Evolutionary conservation across 2,797 vertebrate genomes (phyloP), one percentile per base, ranked within the genome.

Genomic region (Cheirogaleus major): DNA sequence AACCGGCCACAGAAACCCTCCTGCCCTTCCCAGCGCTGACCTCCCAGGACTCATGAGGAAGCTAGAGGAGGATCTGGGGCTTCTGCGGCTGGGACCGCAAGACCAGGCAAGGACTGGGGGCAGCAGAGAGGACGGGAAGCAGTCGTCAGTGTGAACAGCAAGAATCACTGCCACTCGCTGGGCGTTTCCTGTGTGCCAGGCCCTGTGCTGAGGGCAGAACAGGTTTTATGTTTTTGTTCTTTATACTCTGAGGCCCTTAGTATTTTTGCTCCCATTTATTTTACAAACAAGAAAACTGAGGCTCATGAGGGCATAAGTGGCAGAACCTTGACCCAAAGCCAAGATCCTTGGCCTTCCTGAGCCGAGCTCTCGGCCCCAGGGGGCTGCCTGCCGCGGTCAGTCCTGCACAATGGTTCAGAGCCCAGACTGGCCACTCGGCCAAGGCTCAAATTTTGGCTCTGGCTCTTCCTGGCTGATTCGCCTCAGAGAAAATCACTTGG

Each of bases 251-350:
- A 76, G 22, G 13, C n/a, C 17, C 18, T 61, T 52, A 13, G 32
- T 13, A 2, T 38, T 73, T 38, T 80, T 35, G 17, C 23, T 48
- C 23, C 59, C 13, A 9, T 72, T 75, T 91, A 7, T 76, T 75
- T 91, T 81, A 22, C 32, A 89, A 65, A 55, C n/a, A 59, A 90
- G 88, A 52, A 94, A 70, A 91, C 35, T 0, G 91, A 93, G 84
- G 18, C 38, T 65, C 22, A 22, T 4, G 10, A 76, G 9, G 14
- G 13, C 15, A 2, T 38, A 27, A 18, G 27, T 10, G 43, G 61
- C 80, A 69, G 63, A 73, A 35, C 27, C 87, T 43, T 38, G 57
- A 63, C 4, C 70, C 76, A 75, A 30, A 27, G 7, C 17, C 30
- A 14, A n/a, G 18, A 10, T 9, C 5, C 27, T 2, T 15, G 15